Base-by-base conservation (phyloP, 2,888 invertebrate genomes). In the Lasioglossum zephyrum region DNA sequence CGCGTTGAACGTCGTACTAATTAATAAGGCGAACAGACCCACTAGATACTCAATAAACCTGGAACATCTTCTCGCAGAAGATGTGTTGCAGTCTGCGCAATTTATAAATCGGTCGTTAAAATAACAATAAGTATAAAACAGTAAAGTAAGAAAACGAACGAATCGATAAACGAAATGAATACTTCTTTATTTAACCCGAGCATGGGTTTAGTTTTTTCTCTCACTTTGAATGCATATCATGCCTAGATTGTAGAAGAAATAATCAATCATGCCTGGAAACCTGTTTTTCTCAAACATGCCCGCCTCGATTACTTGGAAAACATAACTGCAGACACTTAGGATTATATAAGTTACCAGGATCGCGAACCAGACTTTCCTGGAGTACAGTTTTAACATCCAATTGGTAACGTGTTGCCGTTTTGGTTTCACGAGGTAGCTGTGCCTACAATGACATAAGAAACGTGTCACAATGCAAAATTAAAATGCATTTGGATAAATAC, bases 371-470 rank as follows among this genome's bases (percentile, higher is more conserved):
- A 89, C 83, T 63, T 77, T 63, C 70, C 16, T 36, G 22, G 92
- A 86, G 41, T 91, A 92, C 60, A 92, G 41, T 49, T 87, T 73
- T n/a, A 91, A 9, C 88, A 92, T 88, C 92, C 92, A 92, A 4
- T 79, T 77, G 8, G 63, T 41, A 22, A 85, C 16, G 31, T 86
- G 70, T 2, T 26, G 44, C 31, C 39, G 80, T 44, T 70, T 77
- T 26, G 31, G 85, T 8, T 57, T 78, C 44, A 83, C 73, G 36
- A 87, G 88, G 2, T 88, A 47, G 22, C 0, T 4, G n/a, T n/a
- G 0, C 11, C 57, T 57, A n/a, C n/a, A 57, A 57, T 11, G 57
- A 3, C 11, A 57, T n/a, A n/a, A 57, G 57, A 57, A 11, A 57
- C 11, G 57, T 11, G 5, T 53, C 22, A 53, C 41, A 41, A 41